Percentiles rank a stretch among this genome's conserved stretches.
These are phyloP conservation scores for Mythimna loreyi DNA, from an alignment of 2,888 invertebrate species.

Conservation along the genomic window DNA sequence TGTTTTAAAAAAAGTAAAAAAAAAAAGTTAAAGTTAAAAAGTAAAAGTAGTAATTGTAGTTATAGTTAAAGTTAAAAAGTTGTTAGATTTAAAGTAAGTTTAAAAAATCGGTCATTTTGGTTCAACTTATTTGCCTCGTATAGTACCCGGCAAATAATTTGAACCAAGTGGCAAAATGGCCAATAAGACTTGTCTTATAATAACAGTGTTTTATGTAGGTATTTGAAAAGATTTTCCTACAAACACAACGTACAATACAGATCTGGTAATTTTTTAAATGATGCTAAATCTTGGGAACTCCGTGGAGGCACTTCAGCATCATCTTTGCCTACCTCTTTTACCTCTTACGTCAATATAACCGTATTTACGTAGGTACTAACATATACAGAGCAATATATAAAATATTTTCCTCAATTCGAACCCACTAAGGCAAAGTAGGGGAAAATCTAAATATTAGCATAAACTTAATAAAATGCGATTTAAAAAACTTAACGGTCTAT, in stretches of 20 bases:
- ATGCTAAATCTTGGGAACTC: conserved; percentile 26
- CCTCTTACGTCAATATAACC: conserved; percentile 31
- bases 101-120: no score
- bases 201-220: no score
- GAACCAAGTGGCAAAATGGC: no score
- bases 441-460: conserved; percentile 29
- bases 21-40: no score
- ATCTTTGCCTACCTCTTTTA: conserved; percentile 20
- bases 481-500: conserved; percentile 7
- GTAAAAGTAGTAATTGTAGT: no score
- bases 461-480: conserved; percentile 6
- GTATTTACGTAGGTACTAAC: conserved; percentile 10
- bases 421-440: not conserved
- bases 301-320: not conserved
- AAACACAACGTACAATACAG: not conserved
- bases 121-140: no score
- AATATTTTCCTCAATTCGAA: conserved; percentile 38
- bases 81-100: no score
- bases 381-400: conserved; percentile 9
- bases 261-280: not conserved
- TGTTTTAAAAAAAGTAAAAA: no score
- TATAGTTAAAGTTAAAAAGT: no score
- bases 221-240: not conserved
- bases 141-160: no score
- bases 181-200: no score